A percentile compares a stretch with the other conserved stretches of the same genome.
Conservation (phyloP, 2,797 vertebrate species). For the Sebastes vulpes region DNA sequence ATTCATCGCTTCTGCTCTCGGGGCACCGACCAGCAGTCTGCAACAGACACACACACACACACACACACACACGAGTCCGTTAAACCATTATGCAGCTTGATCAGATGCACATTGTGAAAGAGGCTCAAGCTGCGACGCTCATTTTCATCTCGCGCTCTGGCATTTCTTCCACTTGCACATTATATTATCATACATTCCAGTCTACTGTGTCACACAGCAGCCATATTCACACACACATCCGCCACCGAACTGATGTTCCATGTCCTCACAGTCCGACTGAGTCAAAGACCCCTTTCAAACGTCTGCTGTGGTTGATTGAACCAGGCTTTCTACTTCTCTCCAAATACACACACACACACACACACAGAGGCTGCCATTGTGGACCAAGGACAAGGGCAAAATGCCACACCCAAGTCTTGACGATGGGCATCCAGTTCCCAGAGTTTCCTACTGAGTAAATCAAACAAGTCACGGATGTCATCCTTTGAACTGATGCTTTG, state of each 20-base stretch:
- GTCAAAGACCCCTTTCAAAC: constrained; percentile 72
- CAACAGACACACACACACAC: constrained; percentile 32
- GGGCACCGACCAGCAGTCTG: constrained; percentile 95
- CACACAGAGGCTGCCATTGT: constrained; percentile 63
- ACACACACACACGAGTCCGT: neutral
- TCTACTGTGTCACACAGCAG: constrained; percentile 36
- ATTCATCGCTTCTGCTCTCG: constrained; percentile 86
- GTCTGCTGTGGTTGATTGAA: constrained; percentile 46
- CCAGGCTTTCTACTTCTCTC: constrained; percentile 32
- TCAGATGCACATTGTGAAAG: constrained; percentile 6
- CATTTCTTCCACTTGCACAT: constrained; percentile 38
- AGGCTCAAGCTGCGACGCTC: neutral
- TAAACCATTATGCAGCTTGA: neutral
- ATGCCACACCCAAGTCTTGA: constrained; percentile 41
- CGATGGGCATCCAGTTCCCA: constrained; percentile 17
- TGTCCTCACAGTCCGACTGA: constrained; percentile 39
- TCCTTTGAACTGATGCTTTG: constrained; percentile 6
- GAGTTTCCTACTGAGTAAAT: constrained; percentile 40
- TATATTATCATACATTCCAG: constrained; percentile 49
- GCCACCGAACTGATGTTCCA: constrained; percentile 53
- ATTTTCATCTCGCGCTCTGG: neutral
- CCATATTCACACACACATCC: constrained; percentile 34
- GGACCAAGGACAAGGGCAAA: constrained; percentile 37
- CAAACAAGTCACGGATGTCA: constrained; percentile 17
- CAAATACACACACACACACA: constrained; percentile 13